Evolutionary conservation across 2,797 vertebrate genomes (phyloP).

Genomic region (Simalia tracyae): DNA sequence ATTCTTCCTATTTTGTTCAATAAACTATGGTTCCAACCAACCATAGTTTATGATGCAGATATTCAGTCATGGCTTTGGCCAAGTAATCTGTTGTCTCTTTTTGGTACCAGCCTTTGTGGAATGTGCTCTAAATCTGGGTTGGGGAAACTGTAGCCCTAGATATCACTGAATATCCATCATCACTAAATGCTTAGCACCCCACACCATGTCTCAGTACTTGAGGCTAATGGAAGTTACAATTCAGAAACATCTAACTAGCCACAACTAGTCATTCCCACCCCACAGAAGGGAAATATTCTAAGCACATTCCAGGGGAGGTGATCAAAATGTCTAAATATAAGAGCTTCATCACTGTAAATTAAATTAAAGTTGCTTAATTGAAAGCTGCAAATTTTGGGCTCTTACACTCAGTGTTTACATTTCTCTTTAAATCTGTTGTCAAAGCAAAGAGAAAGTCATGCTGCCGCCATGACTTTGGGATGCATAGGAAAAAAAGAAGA

Average conservation of each 20-base stretch:
- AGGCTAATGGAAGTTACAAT: neutral
- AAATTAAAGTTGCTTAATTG: neutral
- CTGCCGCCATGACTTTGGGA: neutral
- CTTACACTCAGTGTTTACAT: neutral
- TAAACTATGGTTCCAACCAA: neutral
- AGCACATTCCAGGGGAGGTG: neutral
- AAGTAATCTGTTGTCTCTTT: neutral
- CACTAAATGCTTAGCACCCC: neutral
- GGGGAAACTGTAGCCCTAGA: neutral
- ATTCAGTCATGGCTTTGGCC: neutral
- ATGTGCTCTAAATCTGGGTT: neutral
- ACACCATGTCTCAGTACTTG: neutral
- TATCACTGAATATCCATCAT: neutral
- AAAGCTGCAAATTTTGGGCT: too few species aligned
- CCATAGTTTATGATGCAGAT: neutral
- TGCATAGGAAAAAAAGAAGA: neutral
- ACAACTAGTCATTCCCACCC: neutral
- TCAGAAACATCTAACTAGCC: neutral
- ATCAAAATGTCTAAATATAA: neutral
- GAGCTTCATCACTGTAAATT: neutral
- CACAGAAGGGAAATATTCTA: neutral
- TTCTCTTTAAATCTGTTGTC: neutral
- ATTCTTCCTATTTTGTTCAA: neutral
- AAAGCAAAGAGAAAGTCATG: neutral
- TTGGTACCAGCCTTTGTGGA: neutral